Percentiles rank a stretch among this genome's conserved stretches.
Evolutionary conservation across 1,140 invertebrate species (phyloP).

Genomic region (Lasioglossum baleicum): DNA sequence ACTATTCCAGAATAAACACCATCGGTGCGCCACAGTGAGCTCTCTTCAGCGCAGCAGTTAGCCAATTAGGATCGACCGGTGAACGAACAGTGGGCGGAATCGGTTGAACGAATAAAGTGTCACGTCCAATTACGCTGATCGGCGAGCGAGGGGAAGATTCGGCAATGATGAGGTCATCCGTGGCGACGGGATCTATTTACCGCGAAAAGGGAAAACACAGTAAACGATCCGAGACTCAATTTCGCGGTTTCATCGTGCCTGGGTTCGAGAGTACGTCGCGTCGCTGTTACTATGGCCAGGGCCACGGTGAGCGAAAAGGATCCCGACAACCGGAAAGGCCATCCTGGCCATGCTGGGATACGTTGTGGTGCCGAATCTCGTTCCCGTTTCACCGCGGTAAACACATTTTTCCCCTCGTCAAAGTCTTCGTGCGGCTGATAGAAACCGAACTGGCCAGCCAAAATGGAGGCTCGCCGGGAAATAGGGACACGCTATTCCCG

Average conservation of each 20-base stretch:
- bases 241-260: constrained; percentile 34
- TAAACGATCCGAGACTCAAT: constrained; percentile 28
- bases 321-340: neutral
- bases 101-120: neutral
- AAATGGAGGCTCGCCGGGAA: constrained; percentile 46
- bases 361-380: constrained; percentile 1
- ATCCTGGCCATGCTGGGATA: neutral
- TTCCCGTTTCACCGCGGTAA: constrained; percentile 39
- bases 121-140: neutral
- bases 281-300: neutral
- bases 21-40: too few relatives aligned
- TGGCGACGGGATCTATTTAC: neutral
- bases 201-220: neutral
- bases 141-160: neutral
- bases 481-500: constrained; percentile 25
- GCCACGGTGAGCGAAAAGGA: constrained; percentile 13
- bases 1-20: too few relatives aligned
- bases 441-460: constrained; percentile 40
- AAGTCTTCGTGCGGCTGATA: constrained; percentile 20
- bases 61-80: neutral
- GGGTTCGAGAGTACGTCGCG: neutral
- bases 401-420: constrained; percentile 39
- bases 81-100: neutral
- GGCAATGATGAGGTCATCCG: neutral
- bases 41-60: too few relatives aligned